Percentiles rank a stretch among this genome's conserved stretches.
These are phyloP conservation scores for Nixonia krombeini DNA, from an alignment of 1,140 invertebrate genomes.

Conservation along the genomic window DNA sequence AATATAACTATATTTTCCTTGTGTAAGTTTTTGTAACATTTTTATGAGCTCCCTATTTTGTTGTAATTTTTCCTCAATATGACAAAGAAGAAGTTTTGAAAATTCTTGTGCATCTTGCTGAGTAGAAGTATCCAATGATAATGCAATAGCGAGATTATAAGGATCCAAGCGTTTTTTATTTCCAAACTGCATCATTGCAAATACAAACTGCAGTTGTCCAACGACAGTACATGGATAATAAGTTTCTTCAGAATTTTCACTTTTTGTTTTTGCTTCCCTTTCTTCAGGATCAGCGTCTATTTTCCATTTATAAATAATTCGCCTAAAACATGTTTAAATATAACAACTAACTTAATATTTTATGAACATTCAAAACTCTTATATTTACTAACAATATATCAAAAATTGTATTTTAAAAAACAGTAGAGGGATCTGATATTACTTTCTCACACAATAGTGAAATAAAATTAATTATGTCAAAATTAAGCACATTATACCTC, in stretches of 20 bases:
- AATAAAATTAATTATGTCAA: constrained; percentile 12
- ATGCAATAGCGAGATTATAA: constrained; percentile 74
- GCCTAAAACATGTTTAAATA: constrained; percentile 57
- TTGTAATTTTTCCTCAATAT: constrained; percentile 74
- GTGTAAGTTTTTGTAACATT: constrained; percentile 76
- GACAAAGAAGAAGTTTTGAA: constrained; percentile 78
- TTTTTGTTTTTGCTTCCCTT: constrained; percentile 55
- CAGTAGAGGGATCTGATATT: too few relatives aligned
- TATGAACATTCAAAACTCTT: not conserved
- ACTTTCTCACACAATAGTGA: too few relatives aligned
- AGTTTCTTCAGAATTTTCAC: constrained; percentile 50
- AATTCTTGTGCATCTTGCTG: constrained; percentile 85
- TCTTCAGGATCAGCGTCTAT: constrained; percentile 72
- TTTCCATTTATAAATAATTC: constrained; percentile 78
- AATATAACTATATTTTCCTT: constrained; percentile 78
- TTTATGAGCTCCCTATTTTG: constrained; percentile 69
- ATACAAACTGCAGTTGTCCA: constrained; percentile 79
- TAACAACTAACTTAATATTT: constrained; percentile 1
- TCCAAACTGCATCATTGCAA: constrained; percentile 78
- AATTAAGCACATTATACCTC: too few relatives aligned
- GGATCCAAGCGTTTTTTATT: constrained; percentile 76
- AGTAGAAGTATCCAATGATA: constrained; percentile 77
- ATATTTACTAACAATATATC: not conserved
- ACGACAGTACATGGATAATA: constrained; percentile 69
- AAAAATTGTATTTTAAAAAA: too few relatives aligned